These are phyloP conservation scores for Arbacia lixula DNA, from an alignment of 53 echinoderm and acorn worm species.

Conservation along the genomic window DNA sequence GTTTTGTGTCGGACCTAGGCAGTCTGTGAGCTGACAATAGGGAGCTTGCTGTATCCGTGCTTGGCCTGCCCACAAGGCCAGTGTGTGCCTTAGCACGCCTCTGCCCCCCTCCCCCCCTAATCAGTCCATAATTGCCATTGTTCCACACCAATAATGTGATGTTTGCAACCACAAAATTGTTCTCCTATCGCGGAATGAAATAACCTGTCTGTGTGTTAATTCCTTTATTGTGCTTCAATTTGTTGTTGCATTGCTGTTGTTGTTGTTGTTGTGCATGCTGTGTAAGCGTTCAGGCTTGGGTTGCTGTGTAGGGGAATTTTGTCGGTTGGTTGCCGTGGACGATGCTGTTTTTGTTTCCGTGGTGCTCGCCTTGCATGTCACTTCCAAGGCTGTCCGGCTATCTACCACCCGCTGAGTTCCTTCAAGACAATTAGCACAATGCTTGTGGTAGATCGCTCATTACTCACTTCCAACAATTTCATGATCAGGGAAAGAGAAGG, in stretches of 20 bases:
- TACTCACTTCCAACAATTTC: constrained; percentile 17
- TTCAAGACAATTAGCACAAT: constrained; percentile 11
- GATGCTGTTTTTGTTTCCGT: constrained; percentile 19
- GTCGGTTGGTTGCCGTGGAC: too few species aligned
- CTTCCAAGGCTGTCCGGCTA: constrained; percentile 22
- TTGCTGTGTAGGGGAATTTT: too few species aligned
- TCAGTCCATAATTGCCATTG: constrained; percentile 31
- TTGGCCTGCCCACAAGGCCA: not conserved
- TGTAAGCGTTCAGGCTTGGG: too few species aligned
- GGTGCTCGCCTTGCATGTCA: constrained; percentile 33
- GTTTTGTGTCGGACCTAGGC: not conserved
- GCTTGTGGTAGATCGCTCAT: constrained; percentile 20
- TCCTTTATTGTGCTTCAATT: too few species aligned
- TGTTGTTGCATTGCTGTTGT: too few species aligned
- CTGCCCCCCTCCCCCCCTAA: not conserved
- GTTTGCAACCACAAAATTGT: not conserved
- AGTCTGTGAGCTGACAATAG: not conserved
- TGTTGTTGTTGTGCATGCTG: too few species aligned
- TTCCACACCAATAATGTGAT: not conserved
- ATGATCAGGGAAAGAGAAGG: too few species aligned
- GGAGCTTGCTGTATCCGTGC: not conserved
- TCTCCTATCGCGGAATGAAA: constrained; percentile 10
- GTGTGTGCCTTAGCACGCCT: not conserved
- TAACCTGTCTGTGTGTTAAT: constrained; percentile 16
- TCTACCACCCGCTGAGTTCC: constrained; percentile 30